phyloP scores from a whole-genome alignment of 2,888 invertebrate species.

The Thymelicus lineola region DNA sequence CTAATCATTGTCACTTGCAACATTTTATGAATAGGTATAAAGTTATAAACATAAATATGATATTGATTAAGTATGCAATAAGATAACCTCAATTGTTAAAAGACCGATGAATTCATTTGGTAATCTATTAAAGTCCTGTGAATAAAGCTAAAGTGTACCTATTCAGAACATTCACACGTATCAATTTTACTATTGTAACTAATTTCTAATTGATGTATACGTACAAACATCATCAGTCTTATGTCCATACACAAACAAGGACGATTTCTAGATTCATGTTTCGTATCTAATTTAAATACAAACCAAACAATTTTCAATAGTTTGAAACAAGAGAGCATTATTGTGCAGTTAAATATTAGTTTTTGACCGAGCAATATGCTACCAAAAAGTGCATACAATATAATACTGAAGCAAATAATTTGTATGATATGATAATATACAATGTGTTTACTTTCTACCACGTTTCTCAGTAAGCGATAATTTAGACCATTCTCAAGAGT shows the following conservation, averaged over 20 bases:
- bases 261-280: slow-evolving; percentile 14
- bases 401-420: slow-evolving; percentile 18
- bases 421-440: slow-evolving; percentile 4
- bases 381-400: slow-evolving; percentile 35
- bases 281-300: slow-evolving; percentile 14
- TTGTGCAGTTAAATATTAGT: slow-evolving; percentile 7
- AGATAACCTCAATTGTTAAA: too few relatives aligned
- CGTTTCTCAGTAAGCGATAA: slow-evolving; percentile 43
- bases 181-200: too few relatives aligned
- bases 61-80: too few relatives aligned
- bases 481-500: slow-evolving; percentile 37
- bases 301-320: slow-evolving; percentile 14
- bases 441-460: slow-evolving; percentile 3
- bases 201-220: not conserved
- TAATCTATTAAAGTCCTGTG: too few relatives aligned
- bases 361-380: not conserved
- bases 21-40: too few relatives aligned
- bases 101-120: too few relatives aligned
- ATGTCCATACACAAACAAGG: not conserved
- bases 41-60: too few relatives aligned
- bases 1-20: slow-evolving; percentile 5
- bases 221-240: not conserved
- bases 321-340: slow-evolving; percentile 19
- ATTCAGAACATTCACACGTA: too few relatives aligned
- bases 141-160: too few relatives aligned